Evolutionary conservation across 2,888 invertebrate species (phyloP).

Genomic region (Drosophila siamana): DNA sequence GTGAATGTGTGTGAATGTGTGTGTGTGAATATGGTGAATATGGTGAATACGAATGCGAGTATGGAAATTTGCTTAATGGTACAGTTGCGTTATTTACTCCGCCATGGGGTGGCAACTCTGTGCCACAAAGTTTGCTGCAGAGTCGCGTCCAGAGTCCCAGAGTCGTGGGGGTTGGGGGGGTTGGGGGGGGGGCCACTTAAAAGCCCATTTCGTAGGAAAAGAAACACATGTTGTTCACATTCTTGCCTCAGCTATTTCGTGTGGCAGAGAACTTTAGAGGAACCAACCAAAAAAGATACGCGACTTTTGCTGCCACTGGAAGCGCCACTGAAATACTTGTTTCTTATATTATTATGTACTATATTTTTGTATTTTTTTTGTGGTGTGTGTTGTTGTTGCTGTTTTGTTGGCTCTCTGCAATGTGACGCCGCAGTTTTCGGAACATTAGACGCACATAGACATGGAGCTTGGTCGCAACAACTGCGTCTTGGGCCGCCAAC

Average conservation of each 20-base stretch:
- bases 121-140: too few relatives aligned
- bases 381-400: not conserved
- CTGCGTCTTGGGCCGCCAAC: constrained; percentile 63
- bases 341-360: too few relatives aligned
- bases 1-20: too few relatives aligned
- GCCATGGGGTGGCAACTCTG: constrained; percentile 27
- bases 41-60: not conserved
- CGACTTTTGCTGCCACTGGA: constrained; percentile 16
- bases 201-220: constrained; percentile 47
- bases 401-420: constrained; percentile 32
- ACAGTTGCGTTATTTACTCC: constrained; percentile 28
- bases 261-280: constrained; percentile 21
- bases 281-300: constrained; percentile 34
- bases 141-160: too few relatives aligned
- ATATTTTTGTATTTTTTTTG: too few relatives aligned
- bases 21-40: constrained; percentile 5
- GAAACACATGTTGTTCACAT: constrained; percentile 55
- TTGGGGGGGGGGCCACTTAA: too few relatives aligned
- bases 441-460: constrained; percentile 48
- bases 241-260: constrained; percentile 23
- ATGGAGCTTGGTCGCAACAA: constrained; percentile 33
- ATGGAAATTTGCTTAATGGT: constrained; percentile 27
- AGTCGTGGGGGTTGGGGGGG: too few relatives aligned
- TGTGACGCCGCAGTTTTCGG: constrained; percentile 63
- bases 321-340: constrained; percentile 14